Conservation (phyloP, 2,888 invertebrate genomes). For the Ecdyonurus torrentis region DNA sequence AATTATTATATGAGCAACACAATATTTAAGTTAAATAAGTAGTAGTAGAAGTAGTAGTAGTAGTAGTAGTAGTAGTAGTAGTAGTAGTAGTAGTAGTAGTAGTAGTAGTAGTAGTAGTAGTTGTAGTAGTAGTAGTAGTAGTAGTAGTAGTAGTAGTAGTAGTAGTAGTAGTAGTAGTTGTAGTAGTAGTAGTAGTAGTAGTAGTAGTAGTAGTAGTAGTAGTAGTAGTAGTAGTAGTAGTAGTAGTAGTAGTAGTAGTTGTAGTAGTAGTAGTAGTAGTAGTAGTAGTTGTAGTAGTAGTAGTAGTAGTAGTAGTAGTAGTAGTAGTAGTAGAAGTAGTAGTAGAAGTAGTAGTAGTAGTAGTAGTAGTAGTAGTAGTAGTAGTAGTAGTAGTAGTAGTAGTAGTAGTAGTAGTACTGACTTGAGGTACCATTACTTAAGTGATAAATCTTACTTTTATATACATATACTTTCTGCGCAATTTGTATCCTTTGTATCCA, state of each 20-base stretch:
- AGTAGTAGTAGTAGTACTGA: conserved; percentile 12
- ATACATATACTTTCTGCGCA: too few relatives aligned
- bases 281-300: conserved; percentile 12
- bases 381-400: conserved; percentile 12
- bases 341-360: conserved; percentile 12
- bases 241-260: conserved; percentile 12
- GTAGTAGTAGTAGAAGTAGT: conserved; percentile 12
- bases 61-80: conserved; percentile 12
- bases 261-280: conserved; percentile 12
- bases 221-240: conserved; percentile 12
- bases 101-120: conserved; percentile 12
- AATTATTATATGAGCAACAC: too few relatives aligned
- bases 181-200: conserved; percentile 12
- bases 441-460: too few relatives aligned
- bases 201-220: conserved; percentile 12
- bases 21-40: too few relatives aligned
- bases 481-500: too few relatives aligned
- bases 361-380: conserved; percentile 12
- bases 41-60: conserved; percentile 11
- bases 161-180: conserved; percentile 12
- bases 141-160: conserved; percentile 12
- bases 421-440: too few relatives aligned
- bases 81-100: conserved; percentile 12
- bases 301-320: conserved; percentile 12
- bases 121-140: conserved; percentile 12